phyloP scores from a whole-genome alignment of 2,888 invertebrate species.

The Aleiodes testaceus region DNA sequence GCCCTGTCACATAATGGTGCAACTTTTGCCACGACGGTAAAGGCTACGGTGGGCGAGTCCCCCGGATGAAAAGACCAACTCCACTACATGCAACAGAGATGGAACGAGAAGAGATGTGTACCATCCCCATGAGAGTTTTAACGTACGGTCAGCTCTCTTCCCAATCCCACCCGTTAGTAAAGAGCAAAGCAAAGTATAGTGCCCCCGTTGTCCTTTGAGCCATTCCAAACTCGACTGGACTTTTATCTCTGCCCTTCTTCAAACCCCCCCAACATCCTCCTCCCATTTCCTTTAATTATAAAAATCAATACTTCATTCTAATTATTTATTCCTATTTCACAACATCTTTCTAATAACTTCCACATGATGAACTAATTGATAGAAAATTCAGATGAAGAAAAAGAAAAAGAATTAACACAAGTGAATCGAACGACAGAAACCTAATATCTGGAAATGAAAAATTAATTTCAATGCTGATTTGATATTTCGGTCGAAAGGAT shows the following conservation, averaged over 20 bases:
- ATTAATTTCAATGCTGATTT: conserved; percentile 24
- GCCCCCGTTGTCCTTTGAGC: conserved; percentile 1
- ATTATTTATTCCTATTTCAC: neutral
- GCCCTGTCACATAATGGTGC: conserved; percentile 68
- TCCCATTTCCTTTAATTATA: neutral
- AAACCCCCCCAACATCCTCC: conserved; percentile 14
- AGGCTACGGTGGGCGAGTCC: conserved; percentile 43
- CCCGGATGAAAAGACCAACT: conserved; percentile 42
- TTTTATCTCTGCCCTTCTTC: conserved; percentile 59
- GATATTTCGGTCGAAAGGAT: conserved; percentile 14
- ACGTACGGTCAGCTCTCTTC: conserved; percentile 67
- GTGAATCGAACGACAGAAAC: conserved; percentile 1
- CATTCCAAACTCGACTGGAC: conserved; percentile 43
- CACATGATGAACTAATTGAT: neutral
- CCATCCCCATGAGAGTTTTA: conserved; percentile 65
- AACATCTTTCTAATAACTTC: neutral
- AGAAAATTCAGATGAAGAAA: neutral
- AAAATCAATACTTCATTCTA: neutral
- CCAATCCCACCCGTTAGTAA: conserved; percentile 49
- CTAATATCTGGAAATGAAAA: neutral
- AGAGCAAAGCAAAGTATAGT: conserved; percentile 40
- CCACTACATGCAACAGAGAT: conserved; percentile 35
- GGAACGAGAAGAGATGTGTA: conserved; percentile 43
- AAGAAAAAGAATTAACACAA: neutral
- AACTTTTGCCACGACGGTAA: conserved; percentile 64